These are phyloP conservation scores for Hapalemur alaotrensis DNA, from an alignment of 2,797 vertebrate genomes.

Conservation along the genomic window DNA sequence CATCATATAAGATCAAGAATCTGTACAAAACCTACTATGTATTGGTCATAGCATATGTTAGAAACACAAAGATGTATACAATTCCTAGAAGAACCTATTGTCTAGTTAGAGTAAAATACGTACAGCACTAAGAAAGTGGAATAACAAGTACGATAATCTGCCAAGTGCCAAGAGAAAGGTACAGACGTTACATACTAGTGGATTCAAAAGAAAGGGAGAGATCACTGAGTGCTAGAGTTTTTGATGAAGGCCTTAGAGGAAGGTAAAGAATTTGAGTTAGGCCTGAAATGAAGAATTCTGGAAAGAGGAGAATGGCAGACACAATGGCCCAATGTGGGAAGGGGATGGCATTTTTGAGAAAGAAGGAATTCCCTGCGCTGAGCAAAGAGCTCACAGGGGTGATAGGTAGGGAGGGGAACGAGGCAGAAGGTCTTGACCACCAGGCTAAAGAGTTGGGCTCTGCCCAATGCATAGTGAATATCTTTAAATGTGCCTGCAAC, in stretches of 20 bases:
- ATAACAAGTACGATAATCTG: background rate
- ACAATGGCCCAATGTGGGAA: background rate
- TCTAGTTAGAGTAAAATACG: background rate
- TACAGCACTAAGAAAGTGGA: background rate
- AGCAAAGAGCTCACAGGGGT: background rate
- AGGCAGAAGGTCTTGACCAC: background rate
- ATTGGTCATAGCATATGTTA: background rate
- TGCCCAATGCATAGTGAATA: background rate
- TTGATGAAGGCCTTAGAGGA: background rate
- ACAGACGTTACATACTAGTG: accelerated
- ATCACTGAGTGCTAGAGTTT: accelerated
- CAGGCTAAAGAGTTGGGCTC: background rate
- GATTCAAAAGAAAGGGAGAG: background rate
- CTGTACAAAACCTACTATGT: background rate
- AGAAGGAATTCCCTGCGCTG: background rate
- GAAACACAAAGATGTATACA: background rate
- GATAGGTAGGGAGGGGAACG: background rate
- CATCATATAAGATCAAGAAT: background rate
- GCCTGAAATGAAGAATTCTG: background rate
- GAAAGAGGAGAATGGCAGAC: background rate
- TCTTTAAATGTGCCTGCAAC: background rate
- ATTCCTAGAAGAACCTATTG: background rate
- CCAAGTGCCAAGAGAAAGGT: background rate
- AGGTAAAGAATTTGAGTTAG: background rate
- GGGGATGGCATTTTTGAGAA: background rate